Evolutionary conservation across 2,888 invertebrate genomes (phyloP).

Genomic region (Psococerastis gibbosa): DNA sequence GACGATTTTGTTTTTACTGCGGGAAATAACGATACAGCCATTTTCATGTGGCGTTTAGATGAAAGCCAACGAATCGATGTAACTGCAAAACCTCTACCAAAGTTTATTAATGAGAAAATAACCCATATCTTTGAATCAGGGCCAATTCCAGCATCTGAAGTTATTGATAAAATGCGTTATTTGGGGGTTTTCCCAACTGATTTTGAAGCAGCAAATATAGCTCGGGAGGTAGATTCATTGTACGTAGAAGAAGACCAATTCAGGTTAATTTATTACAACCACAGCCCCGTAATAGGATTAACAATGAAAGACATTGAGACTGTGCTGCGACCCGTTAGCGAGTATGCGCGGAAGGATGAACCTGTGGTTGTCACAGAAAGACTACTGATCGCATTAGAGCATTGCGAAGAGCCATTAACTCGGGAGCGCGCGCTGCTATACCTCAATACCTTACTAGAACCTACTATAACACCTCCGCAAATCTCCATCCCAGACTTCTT

Average conservation of each 20-base stretch:
- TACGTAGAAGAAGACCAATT: neutral
- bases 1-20: neutral
- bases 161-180: neutral
- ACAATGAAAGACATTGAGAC: neutral
- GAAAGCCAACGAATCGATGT: neutral
- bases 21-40: neutral
- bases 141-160: neutral
- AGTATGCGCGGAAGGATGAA: neutral
- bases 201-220: neutral
- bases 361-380: neutral
- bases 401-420: neutral
- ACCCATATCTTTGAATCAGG: neutral
- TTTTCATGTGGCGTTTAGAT: conserved; percentile 1
- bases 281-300: neutral
- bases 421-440: neutral
- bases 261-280: conserved; percentile 1
- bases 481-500: no score
- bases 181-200: neutral
- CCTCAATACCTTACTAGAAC: neutral
- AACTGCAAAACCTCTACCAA: neutral
- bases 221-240: neutral
- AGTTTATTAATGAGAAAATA: neutral
- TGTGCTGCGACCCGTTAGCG: neutral
- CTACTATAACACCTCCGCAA: neutral
- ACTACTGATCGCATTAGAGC: neutral